Evolutionary conservation across 2,113 vertebrate genomes (phyloP).

Genomic region (Jaculus jaculus): DNA sequence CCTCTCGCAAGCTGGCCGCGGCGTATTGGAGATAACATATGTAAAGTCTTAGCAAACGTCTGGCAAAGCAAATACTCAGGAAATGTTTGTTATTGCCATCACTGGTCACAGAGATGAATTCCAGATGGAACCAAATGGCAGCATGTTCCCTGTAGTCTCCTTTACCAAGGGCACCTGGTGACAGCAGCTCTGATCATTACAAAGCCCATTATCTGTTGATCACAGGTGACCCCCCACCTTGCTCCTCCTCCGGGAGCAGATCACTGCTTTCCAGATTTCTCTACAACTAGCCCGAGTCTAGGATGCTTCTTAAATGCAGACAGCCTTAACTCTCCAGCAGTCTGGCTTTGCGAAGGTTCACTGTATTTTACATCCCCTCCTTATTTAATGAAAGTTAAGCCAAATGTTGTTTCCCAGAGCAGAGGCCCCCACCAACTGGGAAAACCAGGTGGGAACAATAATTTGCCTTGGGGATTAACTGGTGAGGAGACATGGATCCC

Average conservation of each 20-base stretch:
- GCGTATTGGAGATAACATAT: background rate
- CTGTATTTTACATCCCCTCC: conserved; percentile 42
- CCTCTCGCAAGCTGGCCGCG: background rate
- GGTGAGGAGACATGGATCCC: background rate
- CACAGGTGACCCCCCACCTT: background rate
- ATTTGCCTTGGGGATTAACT: rapidly evolving
- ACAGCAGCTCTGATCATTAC: background rate
- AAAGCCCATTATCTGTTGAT: background rate
- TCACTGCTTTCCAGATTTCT: conserved; percentile 45
- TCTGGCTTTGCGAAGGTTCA: conserved; percentile 8
- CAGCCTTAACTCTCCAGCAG: conserved; percentile 64
- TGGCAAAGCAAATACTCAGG: background rate
- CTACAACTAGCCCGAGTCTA: background rate
- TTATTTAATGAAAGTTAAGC: conserved; percentile 57
- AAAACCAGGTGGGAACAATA: background rate
- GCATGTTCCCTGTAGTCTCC: background rate
- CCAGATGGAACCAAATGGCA: background rate
- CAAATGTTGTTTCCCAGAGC: background rate
- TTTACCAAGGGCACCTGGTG: background rate
- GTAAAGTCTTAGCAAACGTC: background rate
- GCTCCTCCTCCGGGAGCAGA: conserved; percentile 3
- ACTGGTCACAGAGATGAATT: background rate
- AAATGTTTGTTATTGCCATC: background rate
- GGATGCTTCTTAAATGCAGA: conserved; percentile 36
- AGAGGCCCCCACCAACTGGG: background rate